Evolutionary conservation across 2,797 vertebrate genomes (phyloP).

Genomic region (Propithecus perrieri): DNA sequence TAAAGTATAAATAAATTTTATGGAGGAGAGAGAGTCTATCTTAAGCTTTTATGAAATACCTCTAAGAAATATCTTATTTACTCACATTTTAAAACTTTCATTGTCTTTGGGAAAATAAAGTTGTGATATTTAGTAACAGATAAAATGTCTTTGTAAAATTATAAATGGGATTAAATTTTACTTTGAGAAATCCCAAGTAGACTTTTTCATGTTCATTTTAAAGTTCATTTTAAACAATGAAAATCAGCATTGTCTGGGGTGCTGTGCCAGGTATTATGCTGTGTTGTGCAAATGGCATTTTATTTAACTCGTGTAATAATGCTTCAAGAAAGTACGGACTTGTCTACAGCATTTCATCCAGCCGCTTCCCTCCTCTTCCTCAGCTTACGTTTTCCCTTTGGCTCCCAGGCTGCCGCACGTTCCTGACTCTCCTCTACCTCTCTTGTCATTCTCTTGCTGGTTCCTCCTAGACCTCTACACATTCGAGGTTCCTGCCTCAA

Average conservation of each 20-base stretch:
- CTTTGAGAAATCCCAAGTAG: neutral
- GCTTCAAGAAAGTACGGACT: neutral
- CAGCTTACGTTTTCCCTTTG: neutral
- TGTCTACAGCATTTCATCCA: neutral
- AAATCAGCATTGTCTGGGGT: neutral
- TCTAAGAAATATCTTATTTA: neutral
- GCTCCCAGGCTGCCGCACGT: neutral
- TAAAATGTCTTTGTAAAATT: neutral
- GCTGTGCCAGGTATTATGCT: neutral
- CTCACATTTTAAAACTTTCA: neutral
- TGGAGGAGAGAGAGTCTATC: neutral
- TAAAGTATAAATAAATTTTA: neutral
- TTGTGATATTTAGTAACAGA: neutral
- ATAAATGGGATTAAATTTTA: neutral
- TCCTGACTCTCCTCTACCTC: neutral
- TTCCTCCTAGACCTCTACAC: neutral
- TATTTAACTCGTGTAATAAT: neutral
- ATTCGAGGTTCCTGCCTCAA: neutral
- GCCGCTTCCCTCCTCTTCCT: neutral
- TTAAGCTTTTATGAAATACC: neutral
- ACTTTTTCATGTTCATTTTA: neutral
- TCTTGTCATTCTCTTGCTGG: neutral
- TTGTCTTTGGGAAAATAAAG: neutral
- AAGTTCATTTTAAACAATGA: neutral
- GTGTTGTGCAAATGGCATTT: neutral